Conservation (phyloP, 1,140 invertebrate genomes). For the Drosophila funebris region DNA sequence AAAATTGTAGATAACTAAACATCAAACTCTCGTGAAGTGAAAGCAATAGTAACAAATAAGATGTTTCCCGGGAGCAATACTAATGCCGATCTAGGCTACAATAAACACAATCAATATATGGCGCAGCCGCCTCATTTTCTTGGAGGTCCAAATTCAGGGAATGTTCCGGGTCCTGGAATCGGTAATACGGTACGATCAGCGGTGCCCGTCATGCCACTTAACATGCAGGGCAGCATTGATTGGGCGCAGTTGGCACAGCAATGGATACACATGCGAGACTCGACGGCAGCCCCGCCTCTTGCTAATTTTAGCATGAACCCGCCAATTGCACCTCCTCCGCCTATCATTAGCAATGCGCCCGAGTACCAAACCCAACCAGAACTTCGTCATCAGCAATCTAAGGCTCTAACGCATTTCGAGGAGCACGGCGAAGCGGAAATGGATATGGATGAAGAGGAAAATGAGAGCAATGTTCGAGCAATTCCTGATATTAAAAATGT, state of each 20-base stretch:
- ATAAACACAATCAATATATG: constrained; percentile 84
- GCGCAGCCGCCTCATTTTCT: constrained; percentile 47
- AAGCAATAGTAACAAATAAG: not conserved
- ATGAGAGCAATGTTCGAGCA: constrained; percentile 39
- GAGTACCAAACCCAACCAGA: constrained; percentile 40
- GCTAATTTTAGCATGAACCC: constrained; percentile 83
- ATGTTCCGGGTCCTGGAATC: constrained; percentile 42
- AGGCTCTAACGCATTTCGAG: constrained; percentile 38
- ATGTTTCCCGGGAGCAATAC: constrained; percentile 73
- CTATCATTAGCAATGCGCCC: constrained; percentile 57
- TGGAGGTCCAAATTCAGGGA: constrained; percentile 77
- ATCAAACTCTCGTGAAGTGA: not conserved
- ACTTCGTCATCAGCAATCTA: constrained; percentile 4
- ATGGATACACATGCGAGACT: constrained; percentile 98
- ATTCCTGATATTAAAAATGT: constrained; percentile 56
- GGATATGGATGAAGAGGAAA: constrained; percentile 90
- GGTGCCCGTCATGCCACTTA: constrained; percentile 75
- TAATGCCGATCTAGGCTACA: constrained; percentile 76
- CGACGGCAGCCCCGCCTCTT: constrained; percentile 70
- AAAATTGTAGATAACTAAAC: constrained; percentile 23
- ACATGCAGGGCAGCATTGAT: constrained; percentile 88
- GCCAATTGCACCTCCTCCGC: constrained; percentile 63
- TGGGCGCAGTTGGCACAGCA: constrained; percentile 98
- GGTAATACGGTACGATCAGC: constrained; percentile 74
- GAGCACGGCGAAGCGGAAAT: constrained; percentile 93